These are phyloP conservation scores for Maniola jurtina DNA, from an alignment of 1,140 invertebrate species.

Conservation along the genomic window DNA sequence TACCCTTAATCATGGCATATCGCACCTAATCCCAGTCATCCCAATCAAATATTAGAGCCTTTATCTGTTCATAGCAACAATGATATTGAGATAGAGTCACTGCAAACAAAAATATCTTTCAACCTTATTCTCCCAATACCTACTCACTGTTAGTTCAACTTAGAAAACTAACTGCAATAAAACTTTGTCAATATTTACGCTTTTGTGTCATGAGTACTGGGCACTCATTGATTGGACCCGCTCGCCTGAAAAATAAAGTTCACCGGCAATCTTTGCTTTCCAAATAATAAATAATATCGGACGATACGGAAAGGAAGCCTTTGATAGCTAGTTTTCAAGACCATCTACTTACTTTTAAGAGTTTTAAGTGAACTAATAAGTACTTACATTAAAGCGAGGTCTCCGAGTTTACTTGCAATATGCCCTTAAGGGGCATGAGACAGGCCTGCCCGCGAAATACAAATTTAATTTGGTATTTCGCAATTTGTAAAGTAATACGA, in stretches of 20 bases:
- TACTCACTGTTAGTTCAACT: neutral
- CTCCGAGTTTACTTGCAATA: too few relatives aligned
- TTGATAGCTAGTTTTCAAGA: neutral
- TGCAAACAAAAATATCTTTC: neutral
- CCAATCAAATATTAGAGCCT: too few relatives aligned
- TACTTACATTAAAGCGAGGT: too few relatives aligned
- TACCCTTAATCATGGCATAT: too few relatives aligned
- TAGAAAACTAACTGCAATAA: neutral
- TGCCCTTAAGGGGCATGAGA: too few relatives aligned
- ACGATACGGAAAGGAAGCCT: neutral
- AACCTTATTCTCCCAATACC: neutral
- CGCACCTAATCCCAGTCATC: too few relatives aligned
- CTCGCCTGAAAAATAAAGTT: neutral
- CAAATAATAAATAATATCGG: neutral
- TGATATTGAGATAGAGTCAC: neutral
- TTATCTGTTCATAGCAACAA: too few relatives aligned
- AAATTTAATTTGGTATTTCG: too few relatives aligned
- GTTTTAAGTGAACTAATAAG: too few relatives aligned
- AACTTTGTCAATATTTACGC: conserved; percentile 3
- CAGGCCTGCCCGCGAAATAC: too few relatives aligned
- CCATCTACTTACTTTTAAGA: too few relatives aligned
- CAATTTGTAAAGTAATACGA: too few relatives aligned
- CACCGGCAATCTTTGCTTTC: conserved; percentile 2
- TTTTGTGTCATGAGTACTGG: neutral
- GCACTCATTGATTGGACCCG: conserved; percentile 1